Base-by-base conservation (phyloP, 2,888 invertebrate genomes). In the Sarcophaga caerulescens region DNA sequence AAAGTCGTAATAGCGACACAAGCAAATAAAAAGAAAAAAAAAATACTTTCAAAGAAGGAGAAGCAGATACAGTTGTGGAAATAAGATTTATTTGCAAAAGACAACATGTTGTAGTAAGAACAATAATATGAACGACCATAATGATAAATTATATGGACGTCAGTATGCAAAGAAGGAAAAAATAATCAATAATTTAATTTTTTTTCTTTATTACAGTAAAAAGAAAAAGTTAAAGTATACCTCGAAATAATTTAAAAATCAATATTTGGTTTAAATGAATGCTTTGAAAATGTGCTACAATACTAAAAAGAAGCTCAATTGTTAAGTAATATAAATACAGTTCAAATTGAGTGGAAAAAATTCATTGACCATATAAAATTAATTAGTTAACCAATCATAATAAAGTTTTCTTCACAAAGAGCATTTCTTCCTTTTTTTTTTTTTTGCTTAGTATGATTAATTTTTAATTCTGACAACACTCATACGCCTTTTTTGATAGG, bases 371-470 rank as follows among this genome's bases (percentile, higher is more conserved):
- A 23, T 3, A 23, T 23, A 23, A 23, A 23, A 25, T 25, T 3
- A 5, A 25, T 25, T 25, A 4, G 5, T 25, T 25, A 25, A 25
- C 5, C 25, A 4, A 5, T 47, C 2, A 12, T 47, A 12, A 14
- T 47, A 12, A 0, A 47, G 10, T 10, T 14, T 12, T 47, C 12
- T 14, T 10, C 14, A 47, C 12, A 47, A 47, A 47, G 12, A 10
- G 59, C 19, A 59, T 14, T n/a, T 12, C 3, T n/a, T 2, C 17
- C n/a, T n/a, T n/a, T n/a, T n/a, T n/a, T n/a, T n/a, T n/a, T n/a
- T n/a, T n/a, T 12, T n/a, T 60, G 21, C 45, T 19, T 6, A 19
- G 68, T 68, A 52, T 69, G 21, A 69, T 21, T 69, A 68, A 68
- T 45, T n/a, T 44, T 21, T 21, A 12, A 69, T 44, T 69, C 45